Evolutionary conservation across 2,113 vertebrate genomes (phyloP), one percentile per base, ranked within the genome.

Genomic region (Fukomys damarensis): DNA sequence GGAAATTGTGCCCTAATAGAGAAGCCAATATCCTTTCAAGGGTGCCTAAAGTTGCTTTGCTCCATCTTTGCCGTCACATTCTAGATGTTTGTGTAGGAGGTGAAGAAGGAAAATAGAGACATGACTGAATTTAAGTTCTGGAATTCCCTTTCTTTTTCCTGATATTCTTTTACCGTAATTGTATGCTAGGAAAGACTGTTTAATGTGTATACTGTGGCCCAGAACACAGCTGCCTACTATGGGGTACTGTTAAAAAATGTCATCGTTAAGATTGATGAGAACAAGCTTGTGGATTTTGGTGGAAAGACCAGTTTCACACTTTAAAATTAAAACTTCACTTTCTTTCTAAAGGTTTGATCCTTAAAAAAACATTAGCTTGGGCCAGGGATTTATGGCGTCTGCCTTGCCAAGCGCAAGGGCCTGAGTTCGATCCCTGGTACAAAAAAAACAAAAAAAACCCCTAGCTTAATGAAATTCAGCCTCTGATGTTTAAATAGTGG

Each of bases 271-370:
- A 68, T 65, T 54, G 72, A 46, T 88, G 74, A 87, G 70, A 89
- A 13, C n/a, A 76, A 76, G 43, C 58, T 63, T 72, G 46, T 90
- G 16, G 74, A 43, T 86, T 82, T 54, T 95, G 35, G 54, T 32
- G 68, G 66, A 59, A 38, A 52, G 68, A 22, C 14, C 76, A 90
- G 22, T 82, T 92, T 89, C 26, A 76, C 54, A 70, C n/a, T 85
- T 76, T 32, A 7, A 63, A 76, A 49, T 96, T 68, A 68, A 93
- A 95, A 84, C 35, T 79, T 92, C 30, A 65, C 11, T 79, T 87
- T 84, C 38, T 22, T 68, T 24, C 70, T 65, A 63, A 58, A 94
- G 84, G 54, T 86, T 86, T 82, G 61, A 86, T 74, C 11, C 26
- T 82, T 79, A 26, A 54, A 10, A 84, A n/a, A 58, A 9, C n/a